phyloP scores from a whole-genome alignment of 2,113 vertebrate species.

The Oreochromis spilurus region DNA sequence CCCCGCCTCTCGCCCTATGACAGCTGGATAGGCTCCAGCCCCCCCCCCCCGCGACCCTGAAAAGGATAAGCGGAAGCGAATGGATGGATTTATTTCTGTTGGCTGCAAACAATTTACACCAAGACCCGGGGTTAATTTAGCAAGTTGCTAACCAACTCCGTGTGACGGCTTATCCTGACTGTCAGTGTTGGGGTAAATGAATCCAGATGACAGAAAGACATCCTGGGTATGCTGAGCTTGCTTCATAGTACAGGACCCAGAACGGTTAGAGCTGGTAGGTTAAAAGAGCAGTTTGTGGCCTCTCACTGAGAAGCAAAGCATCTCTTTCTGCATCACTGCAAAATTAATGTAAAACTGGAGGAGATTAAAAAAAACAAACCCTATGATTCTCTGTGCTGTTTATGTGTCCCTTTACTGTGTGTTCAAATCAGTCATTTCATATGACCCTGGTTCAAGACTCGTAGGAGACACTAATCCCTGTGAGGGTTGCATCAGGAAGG shows the following conservation, averaged over 20 bases:
- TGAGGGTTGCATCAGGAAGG: neutral
- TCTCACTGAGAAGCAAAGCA: neutral
- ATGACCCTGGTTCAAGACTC: neutral
- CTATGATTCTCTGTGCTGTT: fast-evolving
- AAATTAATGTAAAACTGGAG: neutral
- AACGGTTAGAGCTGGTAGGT: neutral
- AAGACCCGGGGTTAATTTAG: neutral
- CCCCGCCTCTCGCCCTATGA: neutral
- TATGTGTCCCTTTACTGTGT: neutral
- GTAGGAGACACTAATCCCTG: neutral
- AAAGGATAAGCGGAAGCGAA: neutral
- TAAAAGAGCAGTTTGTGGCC: fast-evolving
- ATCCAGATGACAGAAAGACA: neutral
- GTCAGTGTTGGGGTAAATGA: neutral
- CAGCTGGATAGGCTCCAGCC: neutral
- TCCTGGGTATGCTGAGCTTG: neutral
- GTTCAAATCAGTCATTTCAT: neutral
- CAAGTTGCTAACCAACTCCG: fast-evolving
- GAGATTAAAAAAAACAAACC: neutral
- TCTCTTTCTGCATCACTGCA: neutral
- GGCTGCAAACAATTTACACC: neutral
- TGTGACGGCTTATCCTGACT: neutral
- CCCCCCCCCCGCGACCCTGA: neutral
- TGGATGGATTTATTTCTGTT: neutral
- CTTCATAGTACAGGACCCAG: neutral